Conservation (phyloP, 2,888 invertebrate genomes). For the Leptarthrus brevirostris region DNA sequence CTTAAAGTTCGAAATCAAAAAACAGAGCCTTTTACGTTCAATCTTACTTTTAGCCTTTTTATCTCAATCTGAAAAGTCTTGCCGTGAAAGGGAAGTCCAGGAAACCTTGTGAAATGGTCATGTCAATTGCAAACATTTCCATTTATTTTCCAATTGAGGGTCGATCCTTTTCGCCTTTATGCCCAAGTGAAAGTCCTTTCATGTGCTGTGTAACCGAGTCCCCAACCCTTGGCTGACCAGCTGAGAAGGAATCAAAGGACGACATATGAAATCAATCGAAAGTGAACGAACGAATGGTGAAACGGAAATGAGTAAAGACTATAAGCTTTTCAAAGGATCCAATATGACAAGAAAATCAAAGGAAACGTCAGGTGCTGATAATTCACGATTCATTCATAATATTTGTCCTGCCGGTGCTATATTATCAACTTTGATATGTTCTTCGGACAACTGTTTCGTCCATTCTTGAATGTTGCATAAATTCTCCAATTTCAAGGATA, state of each 20-base stretch:
- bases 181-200: neutral
- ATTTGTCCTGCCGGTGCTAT: neutral
- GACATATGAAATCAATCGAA: slow-evolving; percentile 20
- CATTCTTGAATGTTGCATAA: neutral
- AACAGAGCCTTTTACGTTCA: neutral
- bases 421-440: too few relatives aligned
- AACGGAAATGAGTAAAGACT: slow-evolving; percentile 39
- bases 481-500: slow-evolving; percentile 32
- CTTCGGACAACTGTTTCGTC: neutral
- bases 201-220: too few relatives aligned
- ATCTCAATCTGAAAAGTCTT: slow-evolving; percentile 21
- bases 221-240: slow-evolving; percentile 46
- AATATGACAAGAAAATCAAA: slow-evolving; percentile 23
- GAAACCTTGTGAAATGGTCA: slow-evolving; percentile 45
- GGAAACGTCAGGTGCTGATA: neutral
- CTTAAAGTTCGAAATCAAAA: too few relatives aligned
- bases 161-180: slow-evolving; percentile 31
- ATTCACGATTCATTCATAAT: neutral
- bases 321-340: slow-evolving; percentile 18
- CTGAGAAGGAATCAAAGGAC: slow-evolving; percentile 38
- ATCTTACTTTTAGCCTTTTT: slow-evolving; percentile 24
- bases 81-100: slow-evolving; percentile 6
- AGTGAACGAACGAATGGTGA: slow-evolving; percentile 2
- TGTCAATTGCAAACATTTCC: slow-evolving; percentile 54
- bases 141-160: slow-evolving; percentile 53